Evolutionary conservation across 2,888 invertebrate species (phyloP).

Genomic region (Aphodius sticticus): DNA sequence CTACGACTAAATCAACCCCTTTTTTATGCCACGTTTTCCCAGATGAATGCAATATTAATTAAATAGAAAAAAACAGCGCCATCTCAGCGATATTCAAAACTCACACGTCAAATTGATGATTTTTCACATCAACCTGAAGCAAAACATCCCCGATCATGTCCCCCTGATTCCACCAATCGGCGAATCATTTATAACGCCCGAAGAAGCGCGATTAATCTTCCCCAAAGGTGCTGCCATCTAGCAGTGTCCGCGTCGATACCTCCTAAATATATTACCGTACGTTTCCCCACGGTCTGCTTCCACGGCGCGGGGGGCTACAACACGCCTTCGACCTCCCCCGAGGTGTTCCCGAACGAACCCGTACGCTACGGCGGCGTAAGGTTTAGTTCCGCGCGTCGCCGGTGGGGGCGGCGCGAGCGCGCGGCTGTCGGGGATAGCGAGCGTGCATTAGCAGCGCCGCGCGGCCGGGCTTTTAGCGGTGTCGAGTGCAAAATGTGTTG

Average conservation of each 20-base stretch:
- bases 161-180: neutral
- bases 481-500: slow-evolving; percentile 51
- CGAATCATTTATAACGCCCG: neutral
- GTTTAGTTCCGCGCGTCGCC: slow-evolving; percentile 18
- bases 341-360: neutral
- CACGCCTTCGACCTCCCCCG: neutral
- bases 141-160: neutral
- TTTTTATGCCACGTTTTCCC: neutral
- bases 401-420: slow-evolving; percentile 11
- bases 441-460: slow-evolving; percentile 49
- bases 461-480: slow-evolving; percentile 51
- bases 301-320: neutral
- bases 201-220: neutral
- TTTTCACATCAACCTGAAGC: neutral
- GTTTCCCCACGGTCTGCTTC: neutral
- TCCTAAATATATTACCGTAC: neutral
- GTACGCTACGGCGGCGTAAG: neutral
- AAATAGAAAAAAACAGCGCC: no score
- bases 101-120: no score
- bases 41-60: neutral
- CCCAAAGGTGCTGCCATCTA: neutral
- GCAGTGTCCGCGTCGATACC: neutral
- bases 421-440: slow-evolving; percentile 41
- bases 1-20: neutral
- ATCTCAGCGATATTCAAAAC: no score